A percentile compares a stretch with the other conserved stretches of the same genome.
These are phyloP conservation scores for Nebria salina DNA, from an alignment of 2,888 invertebrate genomes.

Conservation along the genomic window DNA sequence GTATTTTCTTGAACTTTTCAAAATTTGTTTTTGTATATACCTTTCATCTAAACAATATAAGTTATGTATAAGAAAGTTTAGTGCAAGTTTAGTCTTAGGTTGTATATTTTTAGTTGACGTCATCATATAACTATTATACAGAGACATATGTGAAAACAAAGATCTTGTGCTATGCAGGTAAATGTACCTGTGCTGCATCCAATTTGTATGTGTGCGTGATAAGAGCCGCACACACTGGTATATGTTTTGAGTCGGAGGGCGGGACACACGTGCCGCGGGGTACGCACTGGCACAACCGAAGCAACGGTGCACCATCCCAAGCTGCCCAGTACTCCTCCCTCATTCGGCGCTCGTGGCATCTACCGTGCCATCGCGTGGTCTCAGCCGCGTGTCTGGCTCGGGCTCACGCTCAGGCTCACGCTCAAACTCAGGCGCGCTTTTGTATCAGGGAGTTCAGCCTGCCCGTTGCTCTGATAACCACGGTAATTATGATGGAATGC, in stretches of 20 bases:
- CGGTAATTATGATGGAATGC: neutral
- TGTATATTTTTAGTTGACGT: no score
- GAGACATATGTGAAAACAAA: no score
- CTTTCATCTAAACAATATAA: no score
- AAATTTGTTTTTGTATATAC: no score
- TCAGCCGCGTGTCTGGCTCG: neutral
- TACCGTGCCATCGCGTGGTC: neutral
- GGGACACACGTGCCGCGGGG: neutral
- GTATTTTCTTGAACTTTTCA: no score
- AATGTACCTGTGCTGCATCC: no score
- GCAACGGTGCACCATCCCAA: neutral
- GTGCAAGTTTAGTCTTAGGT: no score
- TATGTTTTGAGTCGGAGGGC: neutral
- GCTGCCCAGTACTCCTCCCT: neutral
- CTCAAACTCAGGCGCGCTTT: no score
- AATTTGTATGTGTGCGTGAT: neutral
- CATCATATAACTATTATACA: no score
- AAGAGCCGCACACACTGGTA: neutral
- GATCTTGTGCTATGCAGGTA: no score
- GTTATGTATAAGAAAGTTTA: no score
- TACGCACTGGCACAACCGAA: neutral
- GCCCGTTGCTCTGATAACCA: neutral
- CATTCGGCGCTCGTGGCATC: conserved; percentile 1
- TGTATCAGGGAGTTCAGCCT: neutral
- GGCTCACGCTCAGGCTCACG: neutral